Base-by-base conservation (phyloP, 35 echinoderm and acorn worm genomes). In the Amphiura filiformis region DNA sequence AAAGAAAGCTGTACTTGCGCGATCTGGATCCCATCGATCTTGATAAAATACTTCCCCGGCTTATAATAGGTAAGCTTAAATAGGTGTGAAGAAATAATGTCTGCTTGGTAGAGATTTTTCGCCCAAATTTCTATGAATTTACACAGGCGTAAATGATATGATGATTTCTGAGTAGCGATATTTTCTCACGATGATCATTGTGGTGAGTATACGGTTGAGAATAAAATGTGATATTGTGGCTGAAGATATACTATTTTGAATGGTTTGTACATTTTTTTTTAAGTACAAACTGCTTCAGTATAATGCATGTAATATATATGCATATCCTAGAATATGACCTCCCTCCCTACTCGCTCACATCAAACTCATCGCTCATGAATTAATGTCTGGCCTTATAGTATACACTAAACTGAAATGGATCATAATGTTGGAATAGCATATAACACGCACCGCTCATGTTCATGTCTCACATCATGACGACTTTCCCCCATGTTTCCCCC, bases 401-500 rank as follows among this genome's bases (percentile, higher is more conserved):
- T n/a, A n/a, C n/a, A n/a, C n/a, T n/a, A n/a, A n/a, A 47, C 41
- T 70, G 61, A 70, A 70, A 70, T 3, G 61, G 61, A 70, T 70
- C 61, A 70, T 70, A 70, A 70, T 70, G 61, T 30, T 30, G 2
- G 61, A 70, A 70, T 30, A 23, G 28, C 26, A 15, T 70, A 15
- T 70, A 70, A 70, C 61, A n/a, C n/a, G 9, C 61, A 70, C 2
- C 17, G 7, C 15, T 47, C 41, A 17, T 17, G 7, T 70, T 23
- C 1, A n/a, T 70, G 61, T 70, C 61, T 70, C 7, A 23, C 61
- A 13, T 70, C 61, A 70, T 30, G 7, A 30, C 28, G 26, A 70
- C 61, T 70, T 70, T 70, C 61, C 61, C 61, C 61, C 26, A 23
- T 30, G 61, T 70, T 70, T 70, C 61, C 61, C 61, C 61, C 61